Base-by-base conservation (phyloP, 2,888 invertebrate genomes). In the Synanthedon tipuliformis region DNA sequence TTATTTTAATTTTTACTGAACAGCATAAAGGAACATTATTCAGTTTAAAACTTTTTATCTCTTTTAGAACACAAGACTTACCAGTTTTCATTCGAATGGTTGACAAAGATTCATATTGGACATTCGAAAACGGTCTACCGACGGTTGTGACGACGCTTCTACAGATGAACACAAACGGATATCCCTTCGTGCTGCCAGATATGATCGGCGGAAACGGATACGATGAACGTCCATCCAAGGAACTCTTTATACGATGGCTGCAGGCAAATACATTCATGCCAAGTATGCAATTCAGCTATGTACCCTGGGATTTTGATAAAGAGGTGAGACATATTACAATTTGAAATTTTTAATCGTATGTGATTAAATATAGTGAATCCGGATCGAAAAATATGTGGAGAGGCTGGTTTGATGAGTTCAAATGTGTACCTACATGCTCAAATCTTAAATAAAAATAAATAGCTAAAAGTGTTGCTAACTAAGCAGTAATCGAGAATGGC, bases 251-350 rank as follows among this genome's bases (percentile, higher is more conserved):
- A 18, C 82, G 95, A 49, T 95, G 95, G 95, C 78, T 93, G 34
- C 92, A 94, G 67, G 91, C 92, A 0, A 92, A 91, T 57, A 89
- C 90, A 0, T 94, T 94, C 63, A 92, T 95, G 90, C 94, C 95
- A 0, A 83, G 90, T 10, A 82, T 95, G 73, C 94, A 95, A 80
- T 94, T 93, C 73, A 94, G 94, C 0, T 90, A 91, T 57, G 89
- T 91, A 4, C 95, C 95, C 0, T 95, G 95, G 94, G 90, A 92
- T 55, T 93, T 89, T 68, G 92, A 92, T 64, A 69, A 85, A 1
- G 88, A 91, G 71, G 87, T 83, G 50, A 52, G 50, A 4, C 8
- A 8, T 10, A 34, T 34, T 34, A 34, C 34, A 34, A 34, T 34
- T 34, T 34, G 34, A 34, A 2, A 34, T 10, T 34, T 34, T 34